phyloP scores from a whole-genome alignment of 2,888 invertebrate genomes.

The Cataglyphis albicans region DNA sequence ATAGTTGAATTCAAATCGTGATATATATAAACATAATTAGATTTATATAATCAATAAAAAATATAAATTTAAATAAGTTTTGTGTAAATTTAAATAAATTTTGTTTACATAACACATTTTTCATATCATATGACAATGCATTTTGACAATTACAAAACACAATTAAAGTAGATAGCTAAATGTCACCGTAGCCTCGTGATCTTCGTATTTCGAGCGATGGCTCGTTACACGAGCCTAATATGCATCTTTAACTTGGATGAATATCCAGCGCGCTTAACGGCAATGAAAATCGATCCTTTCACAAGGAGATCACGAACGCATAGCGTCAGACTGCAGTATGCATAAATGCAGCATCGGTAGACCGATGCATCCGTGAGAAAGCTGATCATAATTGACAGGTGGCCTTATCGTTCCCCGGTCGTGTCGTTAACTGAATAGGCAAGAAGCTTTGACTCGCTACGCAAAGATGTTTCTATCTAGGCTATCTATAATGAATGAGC shows the following conservation, averaged over 20 bases:
- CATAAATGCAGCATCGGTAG: not conserved
- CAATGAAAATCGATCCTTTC: constrained; percentile 61
- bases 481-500: constrained; percentile 46
- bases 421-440: constrained; percentile 63
- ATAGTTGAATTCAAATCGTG: not conserved
- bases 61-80: too few species aligned
- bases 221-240: constrained; percentile 63
- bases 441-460: constrained; percentile 37
- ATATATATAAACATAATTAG: constrained; percentile 1
- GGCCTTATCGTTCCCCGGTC: constrained; percentile 50
- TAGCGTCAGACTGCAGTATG: constrained; percentile 20
- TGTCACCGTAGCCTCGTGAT: constrained; percentile 39
- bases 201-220: constrained; percentile 49
- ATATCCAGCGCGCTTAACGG: constrained; percentile 58
- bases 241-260: constrained; percentile 61
- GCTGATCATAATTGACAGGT: constrained; percentile 72
- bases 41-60: not conserved
- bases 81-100: not conserved
- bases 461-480: constrained; percentile 46
- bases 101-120: constrained; percentile 10
- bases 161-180: constrained; percentile 25
- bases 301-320: constrained; percentile 49
- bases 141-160: not conserved
- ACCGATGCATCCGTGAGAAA: constrained; percentile 58
- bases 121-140: not conserved